phyloP scores from a whole-genome alignment of 2,888 invertebrate genomes.

The Sepiola atlantica region DNA sequence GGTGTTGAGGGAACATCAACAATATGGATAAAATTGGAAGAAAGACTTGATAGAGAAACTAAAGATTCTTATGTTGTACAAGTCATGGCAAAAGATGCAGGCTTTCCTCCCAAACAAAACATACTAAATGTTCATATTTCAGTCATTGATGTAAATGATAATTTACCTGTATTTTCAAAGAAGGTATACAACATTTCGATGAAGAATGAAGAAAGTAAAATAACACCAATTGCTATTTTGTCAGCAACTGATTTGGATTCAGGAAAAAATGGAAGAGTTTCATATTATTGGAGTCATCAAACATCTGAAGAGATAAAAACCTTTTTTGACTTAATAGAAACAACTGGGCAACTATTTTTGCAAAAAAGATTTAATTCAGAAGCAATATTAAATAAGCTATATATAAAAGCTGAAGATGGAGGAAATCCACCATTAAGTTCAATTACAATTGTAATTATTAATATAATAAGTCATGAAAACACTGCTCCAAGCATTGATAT shows the following conservation, averaged over 20 bases:
- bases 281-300: background rate
- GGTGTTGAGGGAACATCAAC: background rate
- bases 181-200: conserved; percentile 8
- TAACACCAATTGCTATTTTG: conserved; percentile 11
- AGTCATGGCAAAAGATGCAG: conserved; percentile 32
- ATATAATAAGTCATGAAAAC: conserved; percentile 89
- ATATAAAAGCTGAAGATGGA: conserved; percentile 1
- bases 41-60: background rate
- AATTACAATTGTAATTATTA: conserved; percentile 57
- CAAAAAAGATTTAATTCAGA: background rate
- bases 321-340: background rate
- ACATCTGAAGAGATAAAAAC: background rate
- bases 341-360: background rate
- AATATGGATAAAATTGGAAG: background rate
- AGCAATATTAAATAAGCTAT: background rate
- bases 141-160: conserved; percentile 38
- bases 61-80: background rate
- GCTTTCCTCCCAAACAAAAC: background rate
- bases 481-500: conserved; percentile 84
- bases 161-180: conserved; percentile 25
- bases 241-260: conserved; percentile 37
- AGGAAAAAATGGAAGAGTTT: background rate
- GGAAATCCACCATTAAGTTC: background rate
- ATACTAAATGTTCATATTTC: conserved; percentile 23
- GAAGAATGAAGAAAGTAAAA: background rate